Evolutionary conservation across 1,140 invertebrate genomes (phyloP).

Genomic region (Drosophila tani): DNA sequence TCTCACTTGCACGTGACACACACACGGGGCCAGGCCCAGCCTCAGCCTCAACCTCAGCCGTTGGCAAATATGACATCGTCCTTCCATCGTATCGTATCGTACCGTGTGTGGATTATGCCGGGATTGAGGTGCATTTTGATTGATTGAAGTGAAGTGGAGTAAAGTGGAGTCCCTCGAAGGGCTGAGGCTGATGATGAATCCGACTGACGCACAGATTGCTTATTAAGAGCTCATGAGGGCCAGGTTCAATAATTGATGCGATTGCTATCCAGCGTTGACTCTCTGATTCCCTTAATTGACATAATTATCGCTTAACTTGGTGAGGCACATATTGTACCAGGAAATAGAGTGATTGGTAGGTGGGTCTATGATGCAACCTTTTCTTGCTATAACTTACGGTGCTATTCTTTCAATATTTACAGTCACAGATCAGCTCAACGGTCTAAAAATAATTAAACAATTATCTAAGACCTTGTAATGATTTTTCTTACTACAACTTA

Average conservation of each 20-base stretch:
- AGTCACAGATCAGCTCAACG: too few species aligned
- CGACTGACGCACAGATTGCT: slow-evolving; percentile 29
- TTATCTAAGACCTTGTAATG: too few species aligned
- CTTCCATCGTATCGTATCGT: neutral
- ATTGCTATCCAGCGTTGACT: neutral
- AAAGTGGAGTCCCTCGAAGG: slow-evolving; percentile 8
- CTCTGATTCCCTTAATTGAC: slow-evolving; percentile 8
- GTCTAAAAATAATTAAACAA: too few species aligned
- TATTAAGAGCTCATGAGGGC: slow-evolving; percentile 27
- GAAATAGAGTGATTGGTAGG: neutral
- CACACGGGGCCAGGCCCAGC: too few species aligned
- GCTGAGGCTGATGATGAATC: neutral
- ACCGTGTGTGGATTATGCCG: slow-evolving; percentile 31
- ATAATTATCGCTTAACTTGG: slow-evolving; percentile 10
- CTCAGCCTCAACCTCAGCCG: neutral
- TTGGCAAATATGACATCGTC: slow-evolving; percentile 26
- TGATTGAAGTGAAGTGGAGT: slow-evolving; percentile 49
- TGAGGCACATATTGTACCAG: neutral
- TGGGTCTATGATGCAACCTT: too few species aligned
- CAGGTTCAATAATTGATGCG: slow-evolving; percentile 29
- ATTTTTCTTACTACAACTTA: too few species aligned
- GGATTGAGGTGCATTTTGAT: slow-evolving; percentile 61
- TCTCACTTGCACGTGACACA: neutral
- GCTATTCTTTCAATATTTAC: too few species aligned
- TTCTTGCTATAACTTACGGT: too few species aligned